phyloP scores from a whole-genome alignment of 2,888 invertebrate genomes.

The Melangyna quadrimaculata region DNA sequence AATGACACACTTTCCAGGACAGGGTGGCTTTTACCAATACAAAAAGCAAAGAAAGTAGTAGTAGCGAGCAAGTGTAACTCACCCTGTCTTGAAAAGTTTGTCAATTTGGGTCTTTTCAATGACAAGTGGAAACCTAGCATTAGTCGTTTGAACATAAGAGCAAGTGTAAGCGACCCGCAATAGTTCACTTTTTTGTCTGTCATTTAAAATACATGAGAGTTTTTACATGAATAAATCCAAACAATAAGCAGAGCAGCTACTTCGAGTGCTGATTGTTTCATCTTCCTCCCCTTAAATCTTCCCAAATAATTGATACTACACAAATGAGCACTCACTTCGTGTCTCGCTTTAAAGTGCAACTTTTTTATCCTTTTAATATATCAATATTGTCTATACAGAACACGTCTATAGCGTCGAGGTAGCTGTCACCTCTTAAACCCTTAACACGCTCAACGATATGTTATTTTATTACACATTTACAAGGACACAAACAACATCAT shows the following conservation, averaged over 20 bases:
- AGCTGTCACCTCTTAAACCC: slow-evolving; percentile 4
- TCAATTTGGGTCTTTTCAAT: too few relatives aligned
- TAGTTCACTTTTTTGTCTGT: not conserved
- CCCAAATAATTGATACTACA: slow-evolving; percentile 41
- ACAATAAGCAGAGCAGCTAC: not conserved
- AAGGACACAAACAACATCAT: not conserved
- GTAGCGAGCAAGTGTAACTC: too few relatives aligned
- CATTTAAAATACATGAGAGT: not conserved
- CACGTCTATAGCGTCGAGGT: not conserved
- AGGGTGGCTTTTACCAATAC: too few relatives aligned
- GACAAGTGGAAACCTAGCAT: too few relatives aligned
- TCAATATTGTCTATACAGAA: slow-evolving; percentile 3
- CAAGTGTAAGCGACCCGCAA: not conserved
- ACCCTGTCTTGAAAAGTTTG: too few relatives aligned
- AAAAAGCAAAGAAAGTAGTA: too few relatives aligned
- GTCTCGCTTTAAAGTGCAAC: slow-evolving; percentile 50
- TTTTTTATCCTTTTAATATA: slow-evolving; percentile 31
- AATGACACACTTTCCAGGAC: too few relatives aligned
- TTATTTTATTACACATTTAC: not conserved
- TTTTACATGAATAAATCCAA: not conserved
- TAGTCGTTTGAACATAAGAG: not conserved
- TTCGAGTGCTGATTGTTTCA: slow-evolving; percentile 17
- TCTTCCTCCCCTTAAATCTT: not conserved
- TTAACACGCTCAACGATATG: not conserved
- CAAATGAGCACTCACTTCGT: slow-evolving; percentile 55